Conservation (phyloP, 2,888 invertebrate genomes). For the Choreutis nemorana region DNA sequence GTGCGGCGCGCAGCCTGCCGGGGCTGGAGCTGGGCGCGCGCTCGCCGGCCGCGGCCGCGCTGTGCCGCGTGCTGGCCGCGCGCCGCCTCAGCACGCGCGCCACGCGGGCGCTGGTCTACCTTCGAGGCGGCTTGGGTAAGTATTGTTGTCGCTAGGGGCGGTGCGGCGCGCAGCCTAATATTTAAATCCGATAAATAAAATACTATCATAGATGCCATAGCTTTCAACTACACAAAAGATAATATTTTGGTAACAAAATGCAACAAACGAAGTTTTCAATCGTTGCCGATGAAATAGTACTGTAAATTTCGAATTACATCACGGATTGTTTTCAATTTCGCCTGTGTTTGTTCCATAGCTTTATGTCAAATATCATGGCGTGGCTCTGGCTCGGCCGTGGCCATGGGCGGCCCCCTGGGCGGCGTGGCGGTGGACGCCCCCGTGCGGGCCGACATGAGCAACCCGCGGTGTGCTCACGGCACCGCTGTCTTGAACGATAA, state of each 20-base stretch:
- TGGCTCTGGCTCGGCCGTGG: no score
- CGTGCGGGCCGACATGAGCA: conserved; percentile 8
- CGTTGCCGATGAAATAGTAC: no score
- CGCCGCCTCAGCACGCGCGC: conserved; percentile 10
- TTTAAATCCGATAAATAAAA: no score
- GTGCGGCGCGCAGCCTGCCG: conserved; percentile 62
- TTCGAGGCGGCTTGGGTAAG: conserved; percentile 17
- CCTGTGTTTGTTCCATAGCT: no score
- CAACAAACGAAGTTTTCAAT: no score
- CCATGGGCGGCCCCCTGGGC: conserved; percentile 8
- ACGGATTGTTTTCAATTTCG: no score
- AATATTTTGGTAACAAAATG: no score
- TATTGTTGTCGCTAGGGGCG: conserved; percentile 64
- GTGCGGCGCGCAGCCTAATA: conserved; percentile 68
- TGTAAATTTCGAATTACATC: no score
- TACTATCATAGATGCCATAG: no score
- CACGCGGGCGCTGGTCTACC: conserved; percentile 19
- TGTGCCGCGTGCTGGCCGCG: conserved; percentile 17
- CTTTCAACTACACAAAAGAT: no score
- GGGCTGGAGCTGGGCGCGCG: conserved; percentile 15
- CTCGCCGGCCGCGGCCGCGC: conserved; percentile 20
- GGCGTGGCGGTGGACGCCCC: conserved; percentile 10
- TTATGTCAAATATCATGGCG: no score
- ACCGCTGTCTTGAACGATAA: conserved; percentile 74
- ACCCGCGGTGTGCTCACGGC: conserved; percentile 76